Percentiles rank a stretch among this genome's conserved stretches.
Conservation (phyloP, 2,888 invertebrate genomes). For the Acanthosepion lycidas region DNA sequence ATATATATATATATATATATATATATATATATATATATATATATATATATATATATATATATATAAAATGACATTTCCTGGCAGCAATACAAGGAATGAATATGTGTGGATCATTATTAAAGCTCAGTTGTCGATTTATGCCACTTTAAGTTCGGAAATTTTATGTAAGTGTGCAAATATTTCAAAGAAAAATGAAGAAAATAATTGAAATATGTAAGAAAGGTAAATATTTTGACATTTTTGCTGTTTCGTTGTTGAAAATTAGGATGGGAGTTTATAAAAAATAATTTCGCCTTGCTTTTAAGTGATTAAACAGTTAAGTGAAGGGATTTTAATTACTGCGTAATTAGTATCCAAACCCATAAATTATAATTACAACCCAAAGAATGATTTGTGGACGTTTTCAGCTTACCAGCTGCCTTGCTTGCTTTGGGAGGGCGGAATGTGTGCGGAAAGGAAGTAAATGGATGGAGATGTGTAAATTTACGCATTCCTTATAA, state of each 20-base stretch:
- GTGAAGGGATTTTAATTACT: background rate
- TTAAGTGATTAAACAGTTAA: constrained; percentile 18
- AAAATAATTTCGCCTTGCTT: background rate
- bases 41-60: no score
- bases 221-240: background rate
- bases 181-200: no score
- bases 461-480: background rate
- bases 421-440: background rate
- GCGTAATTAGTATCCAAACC: background rate
- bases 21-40: no score
- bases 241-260: background rate
- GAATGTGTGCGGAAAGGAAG: background rate
- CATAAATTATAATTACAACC: background rate
- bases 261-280: background rate
- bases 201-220: background rate
- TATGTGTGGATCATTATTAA: no score
- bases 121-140: background rate
- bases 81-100: no score
- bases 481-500: background rate
- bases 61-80: no score
- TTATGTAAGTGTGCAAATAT: background rate
- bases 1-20: no score
- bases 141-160: background rate
- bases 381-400: background rate
- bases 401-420: background rate